Conservation (phyloP, 2,888 invertebrate species). For the Rhagium mordax region DNA sequence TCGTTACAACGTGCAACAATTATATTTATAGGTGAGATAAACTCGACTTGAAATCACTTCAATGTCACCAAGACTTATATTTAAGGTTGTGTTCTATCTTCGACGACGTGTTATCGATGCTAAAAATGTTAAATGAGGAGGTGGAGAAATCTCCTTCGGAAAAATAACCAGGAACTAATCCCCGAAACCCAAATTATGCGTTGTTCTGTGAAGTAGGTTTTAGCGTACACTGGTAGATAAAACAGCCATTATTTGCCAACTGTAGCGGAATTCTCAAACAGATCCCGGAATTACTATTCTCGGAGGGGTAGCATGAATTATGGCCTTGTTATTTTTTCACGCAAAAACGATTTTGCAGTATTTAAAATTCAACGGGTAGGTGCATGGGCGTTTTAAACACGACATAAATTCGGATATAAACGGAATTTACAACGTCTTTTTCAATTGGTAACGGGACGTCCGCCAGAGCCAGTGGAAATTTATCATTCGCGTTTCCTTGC, state of each 20-base stretch:
- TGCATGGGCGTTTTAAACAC: constrained; percentile 2
- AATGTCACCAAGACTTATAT: too few species aligned
- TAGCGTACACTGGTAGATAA: constrained; percentile 33
- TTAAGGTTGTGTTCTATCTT: too few species aligned
- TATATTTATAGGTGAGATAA: too few species aligned
- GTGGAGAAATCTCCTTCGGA: not conserved
- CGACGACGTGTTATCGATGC: too few species aligned
- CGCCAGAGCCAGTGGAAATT: not conserved
- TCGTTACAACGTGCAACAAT: too few species aligned
- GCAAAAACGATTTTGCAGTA: constrained; percentile 43
- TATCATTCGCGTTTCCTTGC: constrained; percentile 4
- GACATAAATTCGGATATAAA: constrained; percentile 23
- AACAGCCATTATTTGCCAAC: constrained; percentile 42
- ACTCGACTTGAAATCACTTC: too few species aligned
- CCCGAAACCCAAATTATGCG: constrained; percentile 27
- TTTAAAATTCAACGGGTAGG: constrained; percentile 41
- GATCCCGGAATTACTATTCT: constrained; percentile 36
- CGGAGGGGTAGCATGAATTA: constrained; percentile 44
- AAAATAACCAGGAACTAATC: constrained; percentile 21
- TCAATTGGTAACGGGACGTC: not conserved
- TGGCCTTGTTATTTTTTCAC: constrained; percentile 51
- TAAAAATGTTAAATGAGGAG: not conserved
- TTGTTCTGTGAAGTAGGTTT: constrained; percentile 29
- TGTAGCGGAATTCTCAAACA: constrained; percentile 42
- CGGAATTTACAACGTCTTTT: constrained; percentile 15